Evolutionary conservation across 2,113 vertebrate genomes (phyloP), one percentile per base, ranked within the genome.

Genomic region (Electrona antarctica): DNA sequence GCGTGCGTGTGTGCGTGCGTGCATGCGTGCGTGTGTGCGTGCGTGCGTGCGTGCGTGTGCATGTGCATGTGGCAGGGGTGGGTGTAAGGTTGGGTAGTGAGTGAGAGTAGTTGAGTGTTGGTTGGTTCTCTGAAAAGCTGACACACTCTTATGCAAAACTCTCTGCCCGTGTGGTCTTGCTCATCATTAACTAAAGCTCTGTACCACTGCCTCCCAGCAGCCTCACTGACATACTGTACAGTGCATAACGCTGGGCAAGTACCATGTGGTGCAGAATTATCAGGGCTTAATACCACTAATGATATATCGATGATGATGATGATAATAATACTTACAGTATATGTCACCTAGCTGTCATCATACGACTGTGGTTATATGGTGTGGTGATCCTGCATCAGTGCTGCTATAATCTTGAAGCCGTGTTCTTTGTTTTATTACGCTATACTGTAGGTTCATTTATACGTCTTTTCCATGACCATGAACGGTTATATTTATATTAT

Each of bases 71-170:
- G 60, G 29, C 11, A n/a, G 14, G n/a, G 14, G 56, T 58, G 56
- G 8, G 50, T 52, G 50, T 52, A 13, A 11, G 50, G 9, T 9
- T 52, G 50, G 8, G 50, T 41, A 41, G 21, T 21, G 21, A 21
- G 1, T 21, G 21, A 21, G 21, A 21, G 21, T 21, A 21, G 21
- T 21, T 21, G 33, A 11, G 50, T 52, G 50, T 21, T n/a, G 4
- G 56, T 78, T 84, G 63, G 64, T 74, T 77, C 58, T 67, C 61
- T 77, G 73, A 84, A 88, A 85, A 77, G 81, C 85, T 84, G 85
- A 87, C 78, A 77, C 76, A 63, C 80, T 79, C 73, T 47, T 82
- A 85, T 81, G 63, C 57, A 81, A 70, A 80, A 85, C 76, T 73
- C 70, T 78, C 73, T 64, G 75, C 78, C 80, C 64, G 33, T 73